Evolutionary conservation across 2,888 invertebrate species (phyloP), one percentile per base, ranked within the genome.

Genomic region (Pinctada fucata): DNA sequence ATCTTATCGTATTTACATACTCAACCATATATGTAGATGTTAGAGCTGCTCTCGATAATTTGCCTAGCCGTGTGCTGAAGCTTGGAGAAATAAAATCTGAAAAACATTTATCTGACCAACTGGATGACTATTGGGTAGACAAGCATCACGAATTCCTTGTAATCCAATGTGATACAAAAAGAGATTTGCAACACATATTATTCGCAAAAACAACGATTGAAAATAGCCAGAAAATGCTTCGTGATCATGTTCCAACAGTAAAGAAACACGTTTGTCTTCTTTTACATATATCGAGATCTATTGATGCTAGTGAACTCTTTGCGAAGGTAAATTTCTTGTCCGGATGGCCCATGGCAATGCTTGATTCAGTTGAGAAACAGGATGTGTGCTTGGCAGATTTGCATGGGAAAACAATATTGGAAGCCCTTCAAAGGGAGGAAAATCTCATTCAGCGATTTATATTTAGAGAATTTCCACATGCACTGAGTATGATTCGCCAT

Each of bases 21-120:
- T 70, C 64, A n/a, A 78, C 69, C 67, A 45, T 75, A 31, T 70
- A 78, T 66, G 64, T 52, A 13, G 65, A 72, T 50, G 31, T 74
- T 49, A 47, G 8, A 4, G 16, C 70, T 16, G 47, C 31, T 8
- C 31, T 50, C 2, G 2, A 16, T 52, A 10, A 51, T n/a, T 31
- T 48, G 8, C 2, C 50, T 3, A 75, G 63, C n/a, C 78, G 70
- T 50, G 47, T 65, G 2, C 70, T 70, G 45, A 74, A 70, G 48
- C 72, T 78, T 10, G 58, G 78, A 31, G 67, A 67, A 10, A 75
- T 75, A 49, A 78, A 78, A 47, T 78, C 78, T 8, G 78, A 78
- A 51, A 74, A 78, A 64, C 78, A 78, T 31, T 67, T 78, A 10
- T 63, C 74, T 47, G 31, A 13, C 45, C 51, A 49, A 31, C 10